Evolutionary conservation across 2,888 invertebrate genomes (phyloP).

Genomic region (Stenoptilia bipunctidactyla): DNA sequence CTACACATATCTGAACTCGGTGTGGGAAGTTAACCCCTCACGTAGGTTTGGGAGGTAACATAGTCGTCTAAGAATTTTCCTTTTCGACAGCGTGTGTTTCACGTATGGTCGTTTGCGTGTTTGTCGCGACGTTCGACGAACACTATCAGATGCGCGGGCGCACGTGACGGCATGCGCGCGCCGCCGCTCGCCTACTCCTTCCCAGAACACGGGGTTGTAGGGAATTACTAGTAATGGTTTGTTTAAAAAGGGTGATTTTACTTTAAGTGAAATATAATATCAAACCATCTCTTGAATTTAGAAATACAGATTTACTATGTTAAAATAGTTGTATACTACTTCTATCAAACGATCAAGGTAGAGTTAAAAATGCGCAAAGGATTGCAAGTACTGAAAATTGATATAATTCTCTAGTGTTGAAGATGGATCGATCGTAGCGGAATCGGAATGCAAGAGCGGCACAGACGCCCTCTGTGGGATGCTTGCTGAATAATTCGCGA

Average conservation of each 20-base stretch:
- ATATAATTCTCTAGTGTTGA: too few relatives aligned
- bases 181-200: conserved; percentile 16
- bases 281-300: too few relatives aligned
- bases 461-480: conserved; percentile 19
- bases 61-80: not conserved
- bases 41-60: not conserved
- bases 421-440: conserved; percentile 3
- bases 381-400: too few relatives aligned
- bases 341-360: too few relatives aligned
- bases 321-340: too few relatives aligned
- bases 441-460: conserved; percentile 19
- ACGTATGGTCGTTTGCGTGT: conserved; percentile 21
- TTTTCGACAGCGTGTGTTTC: not conserved
- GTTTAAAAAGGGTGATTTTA: too few relatives aligned
- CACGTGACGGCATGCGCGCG: conserved; percentile 51
- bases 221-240: too few relatives aligned
- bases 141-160: conserved; percentile 44
- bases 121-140: conserved; percentile 25
- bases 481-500: conserved; percentile 52
- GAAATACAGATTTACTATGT: too few relatives aligned
- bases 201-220: conserved; percentile 11
- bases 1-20: too few relatives aligned
- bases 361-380: too few relatives aligned
- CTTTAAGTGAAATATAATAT: too few relatives aligned
- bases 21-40: not conserved